A percentile compares a stretch with the other conserved stretches of the same genome.
Evolutionary conservation across 2,888 invertebrate species (phyloP).

Genomic region (Lucinisca nassula): DNA sequence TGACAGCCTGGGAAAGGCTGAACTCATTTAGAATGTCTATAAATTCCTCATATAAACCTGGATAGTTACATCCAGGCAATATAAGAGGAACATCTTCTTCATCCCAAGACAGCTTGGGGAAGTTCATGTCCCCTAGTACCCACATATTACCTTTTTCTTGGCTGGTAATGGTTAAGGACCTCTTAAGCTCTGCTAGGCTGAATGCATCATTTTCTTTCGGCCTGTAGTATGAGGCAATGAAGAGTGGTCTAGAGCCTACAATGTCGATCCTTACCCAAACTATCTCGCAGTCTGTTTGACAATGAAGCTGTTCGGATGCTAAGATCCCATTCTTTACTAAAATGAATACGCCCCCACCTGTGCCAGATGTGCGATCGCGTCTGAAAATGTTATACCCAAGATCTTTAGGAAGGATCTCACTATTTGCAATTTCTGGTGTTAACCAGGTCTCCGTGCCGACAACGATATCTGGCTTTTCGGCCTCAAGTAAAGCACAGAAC

Average conservation of each 20-base stretch:
- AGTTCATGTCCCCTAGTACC: conserved; percentile 2
- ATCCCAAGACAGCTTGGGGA: conserved; percentile 18
- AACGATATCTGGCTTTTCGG: not conserved
- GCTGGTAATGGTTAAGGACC: not conserved
- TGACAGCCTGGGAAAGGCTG: not conserved
- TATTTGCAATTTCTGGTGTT: not conserved
- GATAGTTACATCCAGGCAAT: not conserved
- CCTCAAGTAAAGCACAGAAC: not conserved
- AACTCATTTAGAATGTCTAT: not conserved
- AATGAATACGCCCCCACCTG: not conserved
- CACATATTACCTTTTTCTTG: not conserved
- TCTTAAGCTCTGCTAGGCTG: not conserved
- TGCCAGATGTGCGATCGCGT: not conserved
- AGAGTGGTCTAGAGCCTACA: not conserved
- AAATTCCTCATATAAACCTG: not conserved
- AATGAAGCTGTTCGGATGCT: conserved; percentile 15
- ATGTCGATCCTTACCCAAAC: conserved; percentile 31
- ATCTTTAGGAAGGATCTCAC: not conserved
- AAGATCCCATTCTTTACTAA: not conserved
- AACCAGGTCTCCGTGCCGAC: not conserved
- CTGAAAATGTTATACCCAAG: not conserved
- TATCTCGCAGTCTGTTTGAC: conserved; percentile 35
- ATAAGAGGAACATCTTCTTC: not conserved
- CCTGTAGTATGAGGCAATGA: conserved; percentile 19
- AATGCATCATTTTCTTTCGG: conserved; percentile 23